These are phyloP conservation scores for Phyllostomus hastatus DNA, from an alignment of 2,113 vertebrate genomes.

Conservation along the genomic window DNA sequence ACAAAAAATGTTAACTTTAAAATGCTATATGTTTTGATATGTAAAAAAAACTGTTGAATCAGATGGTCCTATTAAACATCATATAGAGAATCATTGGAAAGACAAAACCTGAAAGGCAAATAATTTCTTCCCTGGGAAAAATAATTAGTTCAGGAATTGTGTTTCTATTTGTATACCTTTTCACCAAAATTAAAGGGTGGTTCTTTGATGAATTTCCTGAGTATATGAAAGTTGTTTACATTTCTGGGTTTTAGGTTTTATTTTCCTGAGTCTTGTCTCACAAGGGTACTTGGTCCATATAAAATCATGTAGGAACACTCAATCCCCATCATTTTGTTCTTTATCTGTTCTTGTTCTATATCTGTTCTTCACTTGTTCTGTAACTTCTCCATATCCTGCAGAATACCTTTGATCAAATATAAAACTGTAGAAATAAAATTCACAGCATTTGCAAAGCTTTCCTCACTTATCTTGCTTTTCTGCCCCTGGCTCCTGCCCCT, in stretches of 20 bases:
- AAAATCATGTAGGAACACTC: no score
- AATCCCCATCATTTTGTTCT: no score
- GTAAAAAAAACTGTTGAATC: neutral
- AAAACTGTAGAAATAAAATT: neutral
- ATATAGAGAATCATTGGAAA: neutral
- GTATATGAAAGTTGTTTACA: neutral
- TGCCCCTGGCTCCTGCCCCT: neutral
- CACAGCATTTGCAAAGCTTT: neutral
- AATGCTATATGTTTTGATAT: neutral
- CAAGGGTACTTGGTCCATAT: rapidly evolving
- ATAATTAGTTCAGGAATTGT: neutral
- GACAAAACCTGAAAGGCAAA: neutral
- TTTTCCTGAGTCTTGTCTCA: neutral
- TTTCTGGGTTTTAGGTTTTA: neutral
- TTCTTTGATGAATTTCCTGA: neutral
- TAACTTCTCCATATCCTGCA: neutral
- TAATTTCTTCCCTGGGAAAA: neutral
- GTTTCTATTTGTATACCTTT: neutral
- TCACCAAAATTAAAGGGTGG: neutral
- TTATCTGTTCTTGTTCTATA: neutral
- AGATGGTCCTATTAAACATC: rapidly evolving
- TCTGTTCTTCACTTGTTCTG: neutral
- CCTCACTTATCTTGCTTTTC: rapidly evolving
- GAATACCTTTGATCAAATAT: neutral
- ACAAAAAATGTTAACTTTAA: neutral